A percentile compares a stretch with the other conserved stretches of the same genome.
phyloP scores from a whole-genome alignment of 2,113 vertebrate species.

The Anguilla rostrata region DNA sequence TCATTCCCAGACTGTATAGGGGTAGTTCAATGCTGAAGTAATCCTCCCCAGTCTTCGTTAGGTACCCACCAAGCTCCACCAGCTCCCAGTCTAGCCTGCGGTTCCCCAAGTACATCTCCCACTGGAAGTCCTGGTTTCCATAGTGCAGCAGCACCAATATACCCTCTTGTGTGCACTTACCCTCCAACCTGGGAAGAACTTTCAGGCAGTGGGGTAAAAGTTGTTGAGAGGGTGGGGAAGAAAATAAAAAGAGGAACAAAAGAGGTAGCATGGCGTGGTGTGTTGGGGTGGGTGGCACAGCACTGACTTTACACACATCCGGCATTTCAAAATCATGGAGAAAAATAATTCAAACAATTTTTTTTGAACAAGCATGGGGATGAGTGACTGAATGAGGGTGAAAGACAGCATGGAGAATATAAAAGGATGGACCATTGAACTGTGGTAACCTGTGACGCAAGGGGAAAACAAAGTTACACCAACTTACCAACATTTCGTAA shows the following conservation, averaged over 20 bases:
- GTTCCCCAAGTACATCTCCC: conserved; percentile 39
- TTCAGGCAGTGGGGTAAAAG: neutral
- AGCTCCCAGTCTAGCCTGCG: conserved; percentile 40
- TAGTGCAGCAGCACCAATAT: conserved; percentile 35
- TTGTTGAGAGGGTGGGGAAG: neutral
- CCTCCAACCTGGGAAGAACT: conserved; percentile 42
- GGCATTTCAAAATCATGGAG: neutral
- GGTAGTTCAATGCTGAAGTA: conserved; percentile 39
- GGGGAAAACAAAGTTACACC: neutral
- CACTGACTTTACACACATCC: neutral
- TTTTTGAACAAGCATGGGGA: neutral
- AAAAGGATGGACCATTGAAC: neutral
- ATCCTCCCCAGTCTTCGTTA: conserved; percentile 3
- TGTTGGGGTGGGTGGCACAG: neutral
- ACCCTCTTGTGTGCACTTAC: conserved; percentile 25
- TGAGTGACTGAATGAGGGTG: neutral
- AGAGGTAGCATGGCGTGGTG: neutral
- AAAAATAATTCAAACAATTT: neutral
- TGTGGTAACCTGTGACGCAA: neutral
- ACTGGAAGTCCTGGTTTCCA: conserved; percentile 45
- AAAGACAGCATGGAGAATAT: neutral
- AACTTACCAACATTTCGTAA: conserved; percentile 43
- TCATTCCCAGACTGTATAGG: conserved; percentile 41
- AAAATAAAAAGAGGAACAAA: neutral
- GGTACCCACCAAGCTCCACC: conserved; percentile 31